Base-by-base conservation (phyloP, 2,888 invertebrate genomes). In the Sphaerophoria rueppellii region DNA sequence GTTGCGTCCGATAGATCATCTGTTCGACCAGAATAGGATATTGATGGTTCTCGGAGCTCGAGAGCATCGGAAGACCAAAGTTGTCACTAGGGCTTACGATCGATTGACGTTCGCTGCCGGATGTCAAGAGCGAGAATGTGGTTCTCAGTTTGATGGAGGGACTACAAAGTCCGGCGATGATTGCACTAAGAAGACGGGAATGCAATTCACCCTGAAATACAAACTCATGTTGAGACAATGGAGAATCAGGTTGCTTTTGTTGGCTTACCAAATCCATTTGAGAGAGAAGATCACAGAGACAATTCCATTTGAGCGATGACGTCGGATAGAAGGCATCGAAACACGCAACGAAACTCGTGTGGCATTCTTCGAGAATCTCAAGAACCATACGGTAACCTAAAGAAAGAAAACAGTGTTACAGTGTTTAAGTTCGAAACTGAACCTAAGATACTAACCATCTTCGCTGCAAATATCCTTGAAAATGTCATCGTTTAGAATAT, bases 251-350 rank as follows among this genome's bases (percentile, higher is more conserved):
- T 37, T 50, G 2, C 14, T 34, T 16, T 6, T 11, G 6, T 32
- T 48, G n/a, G 82, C 90, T 88, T 92, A 95, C 95, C 92, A 95
- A 95, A 81, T 94, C 94, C 89, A 94, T 94, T 89, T 95, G 93
- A 37, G 93, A 93, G n/a, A 98, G 92, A 80, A 97, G 91, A 88
- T 97, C 96, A 90, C 98, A 98, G 0, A 99, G 92, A 89, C 97
- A 96, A 87, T 95, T 95, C 98, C 98, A 98, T 90, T 98, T 98
- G 69, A 98, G 93, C 71, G 95, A 95, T 0, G 97, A 96, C 0
- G 98, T 98, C 0, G 99, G 98, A 91, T 98, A 98, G 92, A 99
- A 99, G 0, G 98, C 98, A 91, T 98, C 98, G 89, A 98, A 99
- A 90, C 98, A 98, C 4, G 96, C 94, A 0, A 97, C 96, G 90